phyloP scores from a whole-genome alignment of 2,888 invertebrate species.

The Acanthosoma haemorrhoidale region DNA sequence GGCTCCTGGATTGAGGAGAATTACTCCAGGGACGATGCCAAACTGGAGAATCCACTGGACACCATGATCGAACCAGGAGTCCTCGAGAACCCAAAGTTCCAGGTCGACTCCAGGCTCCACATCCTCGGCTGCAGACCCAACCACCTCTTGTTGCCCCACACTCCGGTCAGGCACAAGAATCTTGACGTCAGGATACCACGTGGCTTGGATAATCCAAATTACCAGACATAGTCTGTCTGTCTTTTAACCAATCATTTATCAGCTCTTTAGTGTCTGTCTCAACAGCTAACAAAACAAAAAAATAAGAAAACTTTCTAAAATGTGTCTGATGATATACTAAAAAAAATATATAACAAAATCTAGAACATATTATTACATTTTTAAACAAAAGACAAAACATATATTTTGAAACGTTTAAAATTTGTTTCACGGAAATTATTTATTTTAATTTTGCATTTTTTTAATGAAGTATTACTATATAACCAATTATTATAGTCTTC shows the following conservation, averaged over 20 bases:
- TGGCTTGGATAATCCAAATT: conserved; percentile 43
- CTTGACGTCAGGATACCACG: conserved; percentile 40
- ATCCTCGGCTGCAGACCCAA: conserved; percentile 43
- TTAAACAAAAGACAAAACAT: background rate
- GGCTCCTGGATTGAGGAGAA: conserved; percentile 41
- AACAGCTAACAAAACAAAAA: no score
- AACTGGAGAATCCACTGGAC: conserved; percentile 38
- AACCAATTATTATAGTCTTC: background rate
- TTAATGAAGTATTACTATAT: background rate
- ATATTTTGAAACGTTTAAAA: background rate
- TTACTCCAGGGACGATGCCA: conserved; percentile 31
- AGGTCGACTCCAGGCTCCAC: conserved; percentile 42
- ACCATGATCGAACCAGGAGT: conserved; percentile 38
- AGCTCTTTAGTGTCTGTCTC: no score
- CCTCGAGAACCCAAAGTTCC: conserved; percentile 41
- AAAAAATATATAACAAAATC: no score
- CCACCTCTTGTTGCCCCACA: conserved; percentile 42
- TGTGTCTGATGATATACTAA: no score
- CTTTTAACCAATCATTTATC: background rate
- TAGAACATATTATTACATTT: background rate
- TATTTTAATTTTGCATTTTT: background rate
- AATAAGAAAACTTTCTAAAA: no score
- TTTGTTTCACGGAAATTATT: background rate
- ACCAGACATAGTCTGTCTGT: conserved; percentile 38
- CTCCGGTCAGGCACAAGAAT: conserved; percentile 38